phyloP scores from a whole-genome alignment of 2,797 vertebrate species.

The Acipenser transmontanus region DNA sequence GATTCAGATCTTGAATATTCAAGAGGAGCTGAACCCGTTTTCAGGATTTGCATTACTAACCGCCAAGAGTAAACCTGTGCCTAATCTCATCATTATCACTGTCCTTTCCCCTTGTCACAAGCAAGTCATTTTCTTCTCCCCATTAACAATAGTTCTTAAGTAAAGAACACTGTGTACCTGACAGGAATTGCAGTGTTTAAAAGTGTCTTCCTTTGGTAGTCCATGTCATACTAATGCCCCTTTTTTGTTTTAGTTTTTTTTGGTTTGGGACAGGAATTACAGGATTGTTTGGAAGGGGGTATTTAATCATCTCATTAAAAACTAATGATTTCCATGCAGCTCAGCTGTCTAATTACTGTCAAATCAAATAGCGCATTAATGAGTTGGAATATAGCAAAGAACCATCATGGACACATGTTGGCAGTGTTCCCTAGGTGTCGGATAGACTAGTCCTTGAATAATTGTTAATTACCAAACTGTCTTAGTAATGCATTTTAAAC shows the following conservation, averaged over 20 bases:
- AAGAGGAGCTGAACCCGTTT: neutral
- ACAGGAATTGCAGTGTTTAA: neutral
- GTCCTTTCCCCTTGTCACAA: neutral
- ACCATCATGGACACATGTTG: slow-evolving; percentile 29
- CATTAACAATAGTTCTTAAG: no score
- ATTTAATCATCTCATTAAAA: slow-evolving; percentile 50
- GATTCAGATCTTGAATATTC: neutral
- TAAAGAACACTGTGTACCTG: neutral
- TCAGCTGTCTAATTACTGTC: slow-evolving; percentile 40
- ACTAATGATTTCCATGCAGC: slow-evolving; percentile 41
- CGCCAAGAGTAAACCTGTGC: neutral
- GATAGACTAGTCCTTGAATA: slow-evolving; percentile 18
- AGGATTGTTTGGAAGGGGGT: slow-evolving; percentile 7
- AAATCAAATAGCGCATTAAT: slow-evolving; percentile 43
- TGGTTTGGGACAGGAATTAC: no score
- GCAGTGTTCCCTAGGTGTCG: slow-evolving; percentile 16
- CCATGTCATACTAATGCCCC: no score
- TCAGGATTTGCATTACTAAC: neutral
- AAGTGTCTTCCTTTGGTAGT: no score
- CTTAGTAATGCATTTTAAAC: neutral
- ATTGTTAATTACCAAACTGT: slow-evolving; percentile 27
- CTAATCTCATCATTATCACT: neutral
- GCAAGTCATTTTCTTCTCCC: no score
- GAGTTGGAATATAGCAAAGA: slow-evolving; percentile 40
- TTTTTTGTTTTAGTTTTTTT: no score